Base-by-base conservation (phyloP, 1,140 invertebrate genomes). In the Hyles vespertilio region DNA sequence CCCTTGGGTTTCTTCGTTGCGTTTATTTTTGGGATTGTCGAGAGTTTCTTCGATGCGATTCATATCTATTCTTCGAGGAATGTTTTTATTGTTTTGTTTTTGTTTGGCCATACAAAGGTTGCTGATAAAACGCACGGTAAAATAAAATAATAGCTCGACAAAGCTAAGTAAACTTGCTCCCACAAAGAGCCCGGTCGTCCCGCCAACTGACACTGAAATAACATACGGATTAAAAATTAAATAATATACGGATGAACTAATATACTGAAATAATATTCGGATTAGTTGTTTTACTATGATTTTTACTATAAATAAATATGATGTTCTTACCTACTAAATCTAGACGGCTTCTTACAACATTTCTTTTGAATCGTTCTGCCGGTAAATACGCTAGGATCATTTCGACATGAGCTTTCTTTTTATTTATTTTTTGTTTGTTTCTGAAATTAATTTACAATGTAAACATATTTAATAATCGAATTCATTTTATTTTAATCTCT, bases 111-210 rank as follows among this genome's bases (percentile, higher is more conserved):
- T 74, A 54, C 58, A 72, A 45, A 79, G 32, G 56, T 84, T 84
- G 49, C 69, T 77, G 9, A 72, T 56, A 58, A 80, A 77, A 12
- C 86, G 80, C 32, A 85, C 64, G 5, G 83, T 83, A 67, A 87
- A 87, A 63, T 78, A 87, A 57, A 86, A 80, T 43, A 89, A 74
- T 8, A 93, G 82, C 73, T 93, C 92, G 11, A 93, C 90, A 67
- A 93, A 92, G 67, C 92, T 93, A 0, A 93, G 75, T 6, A 93
- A 62, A 70, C 92, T 93, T 8, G 92, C 92, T 5, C 92, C 92
- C 3, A 93, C 90, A 69, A 93, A 93, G 0, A 93, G 73, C 2
- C 92, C 92, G 3, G 91, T 89, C 5, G 92, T 91, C 36, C 92
- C 91, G 12, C 92, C 92, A 52, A 93, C 87, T 0, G 92, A 93